phyloP scores from a whole-genome alignment of 2,797 vertebrate species.

The Hephaestus fuliginosus region DNA sequence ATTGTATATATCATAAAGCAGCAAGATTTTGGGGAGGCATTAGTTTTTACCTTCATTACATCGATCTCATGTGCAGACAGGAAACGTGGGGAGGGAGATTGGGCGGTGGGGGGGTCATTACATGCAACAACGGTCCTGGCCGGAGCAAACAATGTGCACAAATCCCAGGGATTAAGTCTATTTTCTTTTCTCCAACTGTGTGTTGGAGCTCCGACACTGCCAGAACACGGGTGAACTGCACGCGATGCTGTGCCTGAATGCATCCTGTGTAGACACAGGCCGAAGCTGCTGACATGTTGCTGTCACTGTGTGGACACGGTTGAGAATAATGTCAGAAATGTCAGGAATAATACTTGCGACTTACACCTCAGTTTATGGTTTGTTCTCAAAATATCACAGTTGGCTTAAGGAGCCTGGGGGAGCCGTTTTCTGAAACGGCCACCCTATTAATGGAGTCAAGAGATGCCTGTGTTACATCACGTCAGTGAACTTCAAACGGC shows the following conservation, averaged over 20 bases:
- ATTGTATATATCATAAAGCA: too few species aligned
- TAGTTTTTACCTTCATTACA: neutral
- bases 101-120: neutral
- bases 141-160: conserved; percentile 7
- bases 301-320: neutral
- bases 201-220: neutral
- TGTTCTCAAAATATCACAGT: conserved; percentile 27
- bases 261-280: neutral
- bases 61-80: neutral
- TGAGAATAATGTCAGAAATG: neutral
- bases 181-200: conserved; percentile 32
- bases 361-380: neutral
- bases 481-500: conserved; percentile 43
- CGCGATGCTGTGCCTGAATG: neutral
- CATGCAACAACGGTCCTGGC: conserved; percentile 28
- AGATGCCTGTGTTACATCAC: conserved; percentile 41
- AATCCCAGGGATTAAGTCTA: conserved; percentile 17
- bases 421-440: conserved; percentile 24
- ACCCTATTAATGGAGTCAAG: conserved; percentile 36
- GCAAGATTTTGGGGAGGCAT: neutral
- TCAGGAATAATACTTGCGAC: conserved; percentile 1
- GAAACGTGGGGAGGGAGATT: neutral
- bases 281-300: conserved; percentile 1
- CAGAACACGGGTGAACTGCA: conserved; percentile 1
- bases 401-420: neutral